Conservation (phyloP, 2,113 vertebrate genomes). For the Etheostoma spectabile region DNA sequence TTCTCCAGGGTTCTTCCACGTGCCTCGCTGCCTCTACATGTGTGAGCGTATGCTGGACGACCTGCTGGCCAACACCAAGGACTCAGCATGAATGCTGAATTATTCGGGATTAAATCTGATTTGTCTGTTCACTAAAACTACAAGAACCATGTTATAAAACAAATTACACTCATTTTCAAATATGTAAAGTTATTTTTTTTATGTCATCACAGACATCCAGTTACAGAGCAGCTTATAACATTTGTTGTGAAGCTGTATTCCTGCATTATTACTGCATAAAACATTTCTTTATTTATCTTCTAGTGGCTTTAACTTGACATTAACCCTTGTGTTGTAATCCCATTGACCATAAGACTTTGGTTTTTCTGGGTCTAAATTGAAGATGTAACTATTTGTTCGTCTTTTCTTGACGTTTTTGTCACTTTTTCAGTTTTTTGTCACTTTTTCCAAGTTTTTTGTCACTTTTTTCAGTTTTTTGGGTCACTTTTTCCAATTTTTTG, state of each 20-base stretch:
- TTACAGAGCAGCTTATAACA: neutral
- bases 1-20: constrained; percentile 75
- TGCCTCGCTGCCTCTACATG: constrained; percentile 79
- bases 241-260: neutral
- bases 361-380: too few relatives aligned
- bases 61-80: constrained; percentile 48
- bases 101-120: neutral
- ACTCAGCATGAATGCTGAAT: constrained; percentile 8
- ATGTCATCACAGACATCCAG: neutral
- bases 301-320: neutral
- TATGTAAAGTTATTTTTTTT: neutral
- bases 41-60: constrained; percentile 75
- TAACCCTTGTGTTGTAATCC: neutral
- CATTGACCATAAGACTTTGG: too few relatives aligned
- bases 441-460: too few relatives aligned
- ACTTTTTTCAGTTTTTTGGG: too few relatives aligned
- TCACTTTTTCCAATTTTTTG: too few relatives aligned
- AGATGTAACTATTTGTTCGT: too few relatives aligned
- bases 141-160: neutral
- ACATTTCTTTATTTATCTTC: neutral
- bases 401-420: too few relatives aligned
- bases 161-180: neutral
- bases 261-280: neutral
- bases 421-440: too few relatives aligned
- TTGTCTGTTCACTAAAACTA: neutral